Conservation (phyloP, 2,797 vertebrate species). For the Channa striata region DNA sequence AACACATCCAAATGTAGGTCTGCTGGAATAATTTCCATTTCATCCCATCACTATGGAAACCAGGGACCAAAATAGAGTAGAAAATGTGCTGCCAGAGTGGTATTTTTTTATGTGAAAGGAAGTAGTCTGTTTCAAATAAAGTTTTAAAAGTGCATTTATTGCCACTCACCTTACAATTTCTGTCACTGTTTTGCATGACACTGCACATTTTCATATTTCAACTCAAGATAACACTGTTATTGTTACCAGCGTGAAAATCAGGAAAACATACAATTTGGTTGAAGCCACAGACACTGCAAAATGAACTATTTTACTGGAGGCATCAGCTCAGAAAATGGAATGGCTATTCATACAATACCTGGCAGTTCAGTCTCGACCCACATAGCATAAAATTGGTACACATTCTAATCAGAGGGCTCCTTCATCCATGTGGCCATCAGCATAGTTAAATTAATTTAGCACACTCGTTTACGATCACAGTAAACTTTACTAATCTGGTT, state of each 20-base stretch:
- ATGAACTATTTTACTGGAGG: background rate
- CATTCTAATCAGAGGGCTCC: background rate
- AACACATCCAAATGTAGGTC: conserved; percentile 69
- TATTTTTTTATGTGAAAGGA: conserved; percentile 34
- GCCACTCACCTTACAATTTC: background rate
- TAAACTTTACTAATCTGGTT: too few relatives aligned
- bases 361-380: background rate
- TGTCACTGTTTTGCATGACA: background rate
- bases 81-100: conserved; percentile 50
- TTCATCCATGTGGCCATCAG: background rate
- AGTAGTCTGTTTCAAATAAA: conserved; percentile 38
- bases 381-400: background rate
- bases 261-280: background rate
- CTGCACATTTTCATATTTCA: background rate
- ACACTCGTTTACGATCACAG: too few relatives aligned
- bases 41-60: conserved; percentile 77
- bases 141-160: conserved; percentile 25
- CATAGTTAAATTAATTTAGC: too few relatives aligned
- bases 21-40: conserved; percentile 64
- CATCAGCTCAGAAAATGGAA: background rate
- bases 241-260: background rate
- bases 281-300: background rate
- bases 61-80: conserved; percentile 65
- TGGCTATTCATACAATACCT: background rate
- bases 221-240: background rate